Conservation (phyloP, 2,888 invertebrate species). For the Dicyrtoma fusca region DNA sequence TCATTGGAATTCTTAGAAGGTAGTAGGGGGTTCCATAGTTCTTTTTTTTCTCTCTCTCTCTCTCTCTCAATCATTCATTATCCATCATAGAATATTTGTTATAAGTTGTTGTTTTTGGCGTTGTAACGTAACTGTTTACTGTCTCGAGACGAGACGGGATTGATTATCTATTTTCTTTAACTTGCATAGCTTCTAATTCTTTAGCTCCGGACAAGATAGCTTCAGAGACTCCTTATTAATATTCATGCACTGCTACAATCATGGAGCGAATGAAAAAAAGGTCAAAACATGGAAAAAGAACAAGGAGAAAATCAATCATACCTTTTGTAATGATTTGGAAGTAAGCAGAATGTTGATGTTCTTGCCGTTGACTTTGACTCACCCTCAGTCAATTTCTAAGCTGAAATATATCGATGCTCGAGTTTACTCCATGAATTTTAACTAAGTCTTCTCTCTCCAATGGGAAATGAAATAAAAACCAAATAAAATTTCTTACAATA, state of each 20-base stretch:
- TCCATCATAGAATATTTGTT: neutral
- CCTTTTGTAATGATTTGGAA: neutral
- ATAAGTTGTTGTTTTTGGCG: neutral
- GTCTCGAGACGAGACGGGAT: neutral
- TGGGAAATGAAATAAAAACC: too few relatives aligned
- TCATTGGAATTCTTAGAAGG: conserved; percentile 34
- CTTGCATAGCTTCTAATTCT: neutral
- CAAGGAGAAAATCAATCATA: conserved; percentile 12
- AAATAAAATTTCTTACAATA: too few relatives aligned
- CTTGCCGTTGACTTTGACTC: too few relatives aligned
- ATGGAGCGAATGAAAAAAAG: neutral
- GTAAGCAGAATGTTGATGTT: too few relatives aligned
- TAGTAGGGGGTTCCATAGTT: neutral
- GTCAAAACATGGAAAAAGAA: neutral
- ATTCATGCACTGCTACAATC: conserved; percentile 3
- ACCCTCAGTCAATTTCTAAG: too few relatives aligned
- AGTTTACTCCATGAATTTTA: neutral
- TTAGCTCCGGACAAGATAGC: neutral
- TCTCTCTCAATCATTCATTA: conserved; percentile 23
- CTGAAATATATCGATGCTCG: neutral
- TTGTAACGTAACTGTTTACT: conserved; percentile 7
- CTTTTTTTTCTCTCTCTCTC: conserved; percentile 6
- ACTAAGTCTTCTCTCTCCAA: too few relatives aligned
- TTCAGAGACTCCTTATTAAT: neutral
- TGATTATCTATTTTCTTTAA: conserved; percentile 17